Evolutionary conservation across 2,113 vertebrate genomes (phyloP).

Genomic region (Gymnorhina tibicen): DNA sequence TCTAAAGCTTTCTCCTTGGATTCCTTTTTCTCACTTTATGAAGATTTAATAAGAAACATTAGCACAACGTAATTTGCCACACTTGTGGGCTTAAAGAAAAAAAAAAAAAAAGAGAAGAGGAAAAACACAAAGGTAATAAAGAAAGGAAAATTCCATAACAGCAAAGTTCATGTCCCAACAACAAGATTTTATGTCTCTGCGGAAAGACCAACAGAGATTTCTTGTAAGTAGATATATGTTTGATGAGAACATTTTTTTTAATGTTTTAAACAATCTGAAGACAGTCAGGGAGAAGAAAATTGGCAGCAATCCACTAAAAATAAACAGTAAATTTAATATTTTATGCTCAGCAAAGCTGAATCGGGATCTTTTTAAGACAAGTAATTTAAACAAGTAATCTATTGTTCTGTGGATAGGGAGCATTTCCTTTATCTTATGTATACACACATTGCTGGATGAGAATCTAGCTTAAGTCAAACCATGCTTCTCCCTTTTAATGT

Average conservation of each 20-base stretch:
- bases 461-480: slow-evolving; percentile 10
- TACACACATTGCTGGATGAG: neutral
- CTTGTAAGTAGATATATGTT: slow-evolving; percentile 49
- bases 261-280: slow-evolving; percentile 51
- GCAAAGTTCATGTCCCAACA: slow-evolving; percentile 45
- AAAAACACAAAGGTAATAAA: neutral
- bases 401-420: slow-evolving; percentile 4
- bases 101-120: neutral
- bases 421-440: slow-evolving; percentile 20
- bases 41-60: neutral
- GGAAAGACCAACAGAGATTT: slow-evolving; percentile 41
- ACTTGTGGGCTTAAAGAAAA: neutral
- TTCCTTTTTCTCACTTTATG: neutral
- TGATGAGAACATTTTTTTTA: slow-evolving; percentile 31
- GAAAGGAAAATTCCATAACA: slow-evolving; percentile 19
- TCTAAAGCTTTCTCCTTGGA: neutral
- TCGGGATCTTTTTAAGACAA: slow-evolving; percentile 60
- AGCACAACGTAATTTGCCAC: neutral
- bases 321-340: slow-evolving; percentile 57
- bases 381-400: slow-evolving; percentile 42
- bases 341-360: slow-evolving; percentile 47
- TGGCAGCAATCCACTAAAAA: slow-evolving; percentile 61
- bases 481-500: neutral
- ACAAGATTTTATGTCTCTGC: slow-evolving; percentile 34
- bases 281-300: neutral